Evolutionary conservation across 1,140 invertebrate species (phyloP).

Genomic region (Neelides sp.): DNA sequence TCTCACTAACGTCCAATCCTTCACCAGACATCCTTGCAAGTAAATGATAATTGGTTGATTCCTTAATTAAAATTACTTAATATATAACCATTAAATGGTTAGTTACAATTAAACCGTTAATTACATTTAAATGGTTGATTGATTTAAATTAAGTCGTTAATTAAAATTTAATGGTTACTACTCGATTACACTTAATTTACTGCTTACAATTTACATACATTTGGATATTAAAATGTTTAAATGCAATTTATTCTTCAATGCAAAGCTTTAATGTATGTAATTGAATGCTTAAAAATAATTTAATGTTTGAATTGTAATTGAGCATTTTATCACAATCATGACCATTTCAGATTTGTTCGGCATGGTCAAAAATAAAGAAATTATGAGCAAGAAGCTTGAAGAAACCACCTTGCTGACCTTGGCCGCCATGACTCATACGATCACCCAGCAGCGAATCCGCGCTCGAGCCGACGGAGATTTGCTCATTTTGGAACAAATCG

Average conservation of each 20-base stretch:
- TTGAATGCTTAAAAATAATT: slow-evolving; percentile 3
- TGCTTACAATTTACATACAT: too few species aligned
- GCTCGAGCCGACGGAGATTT: not conserved
- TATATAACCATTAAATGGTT: not conserved
- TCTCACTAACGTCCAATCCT: slow-evolving; percentile 51
- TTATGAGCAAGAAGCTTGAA: slow-evolving; percentile 43
- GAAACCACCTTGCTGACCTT: slow-evolving; percentile 52
- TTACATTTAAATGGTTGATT: slow-evolving; percentile 1
- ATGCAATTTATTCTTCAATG: too few species aligned
- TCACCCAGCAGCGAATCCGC: slow-evolving; percentile 1
- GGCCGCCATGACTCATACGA: slow-evolving; percentile 43
- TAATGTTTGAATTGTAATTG: slow-evolving; percentile 3
- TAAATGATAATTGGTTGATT: slow-evolving; percentile 15
- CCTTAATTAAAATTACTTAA: slow-evolving; percentile 10
- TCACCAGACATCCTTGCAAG: slow-evolving; percentile 47
- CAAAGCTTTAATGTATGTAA: too few species aligned
- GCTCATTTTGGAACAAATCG: slow-evolving; percentile 39
- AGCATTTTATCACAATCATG: slow-evolving; percentile 10
- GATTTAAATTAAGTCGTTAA: slow-evolving; percentile 6
- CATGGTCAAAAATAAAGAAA: slow-evolving; percentile 33
- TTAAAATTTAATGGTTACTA: too few species aligned
- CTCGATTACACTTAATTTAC: too few species aligned
- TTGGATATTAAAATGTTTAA: too few species aligned
- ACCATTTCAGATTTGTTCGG: slow-evolving; percentile 34
- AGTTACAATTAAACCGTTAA: not conserved